phyloP scores from a whole-genome alignment of 2,888 invertebrate genomes.

The Agrotis clavis region DNA sequence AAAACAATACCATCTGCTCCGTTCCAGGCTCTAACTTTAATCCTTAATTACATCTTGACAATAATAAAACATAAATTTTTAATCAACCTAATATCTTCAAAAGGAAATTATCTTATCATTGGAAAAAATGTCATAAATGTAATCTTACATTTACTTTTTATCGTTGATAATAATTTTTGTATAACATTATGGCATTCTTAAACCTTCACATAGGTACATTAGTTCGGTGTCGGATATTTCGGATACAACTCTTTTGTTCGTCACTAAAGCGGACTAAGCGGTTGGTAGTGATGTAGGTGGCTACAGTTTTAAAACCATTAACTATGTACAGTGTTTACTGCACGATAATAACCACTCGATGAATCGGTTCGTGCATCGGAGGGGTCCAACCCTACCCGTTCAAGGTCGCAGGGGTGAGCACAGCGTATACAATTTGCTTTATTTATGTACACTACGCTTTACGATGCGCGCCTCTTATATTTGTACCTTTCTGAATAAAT shows the following conservation, averaged over 20 bases:
- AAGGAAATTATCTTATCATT: slow-evolving; percentile 47
- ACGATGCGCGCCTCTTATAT: slow-evolving; percentile 64
- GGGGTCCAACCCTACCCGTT: slow-evolving; percentile 81
- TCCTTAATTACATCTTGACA: slow-evolving; percentile 12
- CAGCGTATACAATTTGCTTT: slow-evolving; percentile 63
- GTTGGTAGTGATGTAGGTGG: slow-evolving; percentile 51
- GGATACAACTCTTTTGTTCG: slow-evolving; percentile 34
- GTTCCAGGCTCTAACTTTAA: slow-evolving; percentile 9
- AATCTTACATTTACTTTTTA: slow-evolving; percentile 23
- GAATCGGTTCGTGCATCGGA: slow-evolving; percentile 69
- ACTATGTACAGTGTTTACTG: slow-evolving; percentile 61
- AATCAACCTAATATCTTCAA: slow-evolving; percentile 18
- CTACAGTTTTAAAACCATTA: slow-evolving; percentile 64
- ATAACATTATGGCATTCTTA: slow-evolving; percentile 2
- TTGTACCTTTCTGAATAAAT: slow-evolving; percentile 65
- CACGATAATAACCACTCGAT: slow-evolving; percentile 70
- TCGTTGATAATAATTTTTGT: slow-evolving; percentile 35
- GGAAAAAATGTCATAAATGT: slow-evolving; percentile 21
- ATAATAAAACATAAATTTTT: slow-evolving; percentile 30
- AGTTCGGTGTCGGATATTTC: slow-evolving; percentile 15
- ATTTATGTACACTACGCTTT: slow-evolving; percentile 63
- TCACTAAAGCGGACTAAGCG: slow-evolving; percentile 40
- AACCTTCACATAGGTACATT: slow-evolving; percentile 8
- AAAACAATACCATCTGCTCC: slow-evolving; percentile 10
- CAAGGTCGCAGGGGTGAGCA: slow-evolving; percentile 84